These are phyloP conservation scores for Philopedon plagiatum DNA, from an alignment of 2,888 invertebrate genomes.

Conservation along the genomic window DNA sequence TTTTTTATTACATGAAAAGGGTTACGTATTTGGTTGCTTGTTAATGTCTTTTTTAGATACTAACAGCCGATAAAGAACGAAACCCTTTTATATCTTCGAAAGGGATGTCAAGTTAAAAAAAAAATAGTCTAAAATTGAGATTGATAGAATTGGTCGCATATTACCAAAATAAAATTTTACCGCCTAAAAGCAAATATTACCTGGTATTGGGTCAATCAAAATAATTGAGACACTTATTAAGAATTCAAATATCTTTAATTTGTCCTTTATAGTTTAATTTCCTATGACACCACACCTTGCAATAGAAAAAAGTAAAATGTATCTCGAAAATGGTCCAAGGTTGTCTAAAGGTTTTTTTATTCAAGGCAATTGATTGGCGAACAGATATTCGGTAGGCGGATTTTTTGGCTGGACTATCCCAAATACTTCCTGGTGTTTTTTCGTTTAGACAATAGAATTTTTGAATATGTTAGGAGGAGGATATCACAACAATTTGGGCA, in stretches of 20 bases:
- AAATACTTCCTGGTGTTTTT: conserved; percentile 32
- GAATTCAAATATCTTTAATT: conserved; percentile 25
- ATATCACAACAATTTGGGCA: conserved; percentile 28
- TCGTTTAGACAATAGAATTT: conserved; percentile 21
- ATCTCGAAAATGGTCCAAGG: conserved; percentile 39
- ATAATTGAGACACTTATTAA: conserved; percentile 21
- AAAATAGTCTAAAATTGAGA: no score
- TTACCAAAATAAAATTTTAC: no score
- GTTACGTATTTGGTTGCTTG: no score
- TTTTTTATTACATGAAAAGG: no score
- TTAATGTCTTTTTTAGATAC: no score
- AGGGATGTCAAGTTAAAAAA: no score
- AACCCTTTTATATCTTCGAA: no score
- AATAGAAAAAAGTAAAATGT: conserved; percentile 35
- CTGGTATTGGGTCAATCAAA: conserved; percentile 5
- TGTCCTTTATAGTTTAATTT: conserved; percentile 33
- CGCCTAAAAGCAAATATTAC: not conserved
- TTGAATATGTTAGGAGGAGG: conserved; percentile 24
- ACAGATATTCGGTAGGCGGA: conserved; percentile 22
- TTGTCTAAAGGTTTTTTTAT: conserved; percentile 26
- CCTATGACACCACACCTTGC: conserved; percentile 37
- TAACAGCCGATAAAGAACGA: no score
- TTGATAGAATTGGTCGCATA: no score
- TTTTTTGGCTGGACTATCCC: conserved; percentile 26
- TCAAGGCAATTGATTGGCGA: conserved; percentile 38